Evolutionary conservation across 2,888 invertebrate genomes (phyloP).

Genomic region (Mesodorylaimus sp.): DNA sequence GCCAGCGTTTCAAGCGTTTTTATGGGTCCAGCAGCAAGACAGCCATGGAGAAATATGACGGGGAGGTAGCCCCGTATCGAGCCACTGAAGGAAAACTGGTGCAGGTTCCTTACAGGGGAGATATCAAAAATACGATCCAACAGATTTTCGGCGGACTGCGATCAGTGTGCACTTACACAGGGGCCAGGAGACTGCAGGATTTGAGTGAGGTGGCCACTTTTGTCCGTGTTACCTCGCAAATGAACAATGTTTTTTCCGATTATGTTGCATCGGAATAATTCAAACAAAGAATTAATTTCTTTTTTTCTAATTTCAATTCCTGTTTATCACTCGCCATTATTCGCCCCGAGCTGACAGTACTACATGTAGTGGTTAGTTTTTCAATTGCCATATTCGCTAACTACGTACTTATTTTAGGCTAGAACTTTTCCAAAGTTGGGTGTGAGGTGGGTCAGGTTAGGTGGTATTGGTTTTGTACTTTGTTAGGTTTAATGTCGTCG

Average conservation of each 20-base stretch:
- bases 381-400: too few species aligned
- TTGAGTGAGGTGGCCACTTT: slow-evolving; percentile 69
- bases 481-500: too few species aligned
- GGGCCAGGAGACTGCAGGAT: slow-evolving; percentile 61
- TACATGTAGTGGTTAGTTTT: too few species aligned
- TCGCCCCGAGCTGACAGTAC: too few species aligned
- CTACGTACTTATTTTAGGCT: too few species aligned
- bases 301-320: too few species aligned
- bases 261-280: too few species aligned
- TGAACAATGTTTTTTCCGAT: slow-evolving; percentile 45
- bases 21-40: slow-evolving; percentile 80
- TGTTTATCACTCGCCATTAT: too few species aligned
- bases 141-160: slow-evolving; percentile 73
- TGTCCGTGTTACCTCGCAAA: slow-evolving; percentile 70
- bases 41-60: slow-evolving; percentile 71
- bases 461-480: too few species aligned
- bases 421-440: too few species aligned
- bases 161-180: slow-evolving; percentile 79
- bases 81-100: slow-evolving; percentile 82
- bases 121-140: slow-evolving; percentile 50
- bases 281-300: too few species aligned
- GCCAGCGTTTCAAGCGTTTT: slow-evolving; percentile 62
- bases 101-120: slow-evolving; percentile 64
- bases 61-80: slow-evolving; percentile 52
- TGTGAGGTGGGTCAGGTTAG: too few species aligned